Percentiles rank a stretch among this genome's conserved stretches.
phyloP scores from a whole-genome alignment of 2,113 vertebrate genomes.

The rabbit (Oryctolagus cuniculus) region mOryCun1.1 NC_091439.1:136446001-136446500 shows the following conservation, averaged over 20 bases:
- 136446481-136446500: neutral
- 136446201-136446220: neutral
- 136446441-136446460: neutral
- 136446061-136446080: too few species aligned
- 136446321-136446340: neutral
- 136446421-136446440: neutral
- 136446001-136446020: too few species aligned
- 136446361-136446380: neutral
- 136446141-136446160: neutral
- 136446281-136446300: neutral
- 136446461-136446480: neutral
- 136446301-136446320: neutral
- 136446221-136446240: rapidly evolving
- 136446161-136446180: too few species aligned
- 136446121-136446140: too few species aligned
- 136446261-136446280: neutral
- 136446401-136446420: neutral
- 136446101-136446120: too few species aligned
- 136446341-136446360: too few species aligned
- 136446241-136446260: neutral
- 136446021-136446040: too few species aligned
- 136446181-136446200: neutral
- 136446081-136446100: too few species aligned
- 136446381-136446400: neutral
- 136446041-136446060: too few species aligned